phyloP scores from a whole-genome alignment of 23 tunicate genomes.

The Corella eumyota region DNA sequence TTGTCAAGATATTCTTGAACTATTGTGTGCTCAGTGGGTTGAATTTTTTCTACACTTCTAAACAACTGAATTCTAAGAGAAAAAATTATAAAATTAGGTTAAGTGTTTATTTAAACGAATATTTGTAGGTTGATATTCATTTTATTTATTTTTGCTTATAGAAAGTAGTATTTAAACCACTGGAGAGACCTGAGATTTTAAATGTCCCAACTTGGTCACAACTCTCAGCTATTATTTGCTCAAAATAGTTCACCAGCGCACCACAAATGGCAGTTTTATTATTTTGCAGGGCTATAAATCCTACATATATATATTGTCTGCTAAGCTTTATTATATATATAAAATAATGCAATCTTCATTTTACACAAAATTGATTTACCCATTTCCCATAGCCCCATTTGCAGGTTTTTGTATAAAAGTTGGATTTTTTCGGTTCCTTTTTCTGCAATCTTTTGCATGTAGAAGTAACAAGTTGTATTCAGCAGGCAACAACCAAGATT shows the following conservation, averaged over 20 bases:
- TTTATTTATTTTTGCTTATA: neutral
- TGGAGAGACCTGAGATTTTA: too few species aligned
- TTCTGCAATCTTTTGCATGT: conserved; percentile 42
- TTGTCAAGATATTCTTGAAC: conserved; percentile 83
- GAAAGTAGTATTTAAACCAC: neutral
- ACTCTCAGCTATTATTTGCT: too few species aligned
- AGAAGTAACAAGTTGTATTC: conserved; percentile 50
- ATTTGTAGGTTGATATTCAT: neutral
- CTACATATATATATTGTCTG: too few species aligned
- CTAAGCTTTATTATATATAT: too few species aligned
- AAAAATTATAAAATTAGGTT: neutral
- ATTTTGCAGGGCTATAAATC: too few species aligned
- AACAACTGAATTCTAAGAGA: conserved; percentile 53
- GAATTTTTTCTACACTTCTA: conserved; percentile 53
- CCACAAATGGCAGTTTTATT: too few species aligned
- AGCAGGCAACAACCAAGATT: conserved; percentile 73
- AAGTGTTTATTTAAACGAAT: neutral
- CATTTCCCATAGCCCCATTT: conserved; percentile 95
- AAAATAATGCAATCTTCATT: too few species aligned
- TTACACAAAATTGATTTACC: conserved; percentile 36
- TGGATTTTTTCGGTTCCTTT: conserved; percentile 20
- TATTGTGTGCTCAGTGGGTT: conserved; percentile 49
- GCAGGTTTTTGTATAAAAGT: conserved; percentile 77
- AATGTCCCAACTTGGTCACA: too few species aligned
- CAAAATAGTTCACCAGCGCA: too few species aligned